These are phyloP conservation scores for Phania funesta DNA, from an alignment of 2,888 invertebrate species.

Conservation along the genomic window DNA sequence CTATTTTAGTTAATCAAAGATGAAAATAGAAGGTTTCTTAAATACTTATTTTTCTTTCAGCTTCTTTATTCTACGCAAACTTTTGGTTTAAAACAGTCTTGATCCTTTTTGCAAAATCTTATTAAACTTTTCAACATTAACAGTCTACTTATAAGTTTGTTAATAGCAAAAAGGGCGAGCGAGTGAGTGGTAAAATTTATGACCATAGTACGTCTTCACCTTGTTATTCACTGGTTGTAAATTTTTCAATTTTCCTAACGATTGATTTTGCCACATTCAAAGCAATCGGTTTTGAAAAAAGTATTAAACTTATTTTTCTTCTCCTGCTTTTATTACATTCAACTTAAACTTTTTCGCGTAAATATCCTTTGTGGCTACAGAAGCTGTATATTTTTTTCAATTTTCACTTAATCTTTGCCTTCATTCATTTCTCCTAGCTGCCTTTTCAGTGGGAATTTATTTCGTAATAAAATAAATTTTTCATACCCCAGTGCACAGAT, in stretches of 20 bases:
- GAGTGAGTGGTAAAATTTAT: neutral
- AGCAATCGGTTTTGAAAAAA: neutral
- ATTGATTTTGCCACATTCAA: slow-evolving; percentile 22
- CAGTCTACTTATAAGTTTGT: neutral
- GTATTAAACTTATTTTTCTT: neutral
- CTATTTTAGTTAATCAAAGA: too few relatives aligned
- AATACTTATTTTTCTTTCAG: too few relatives aligned
- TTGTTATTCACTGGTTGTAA: slow-evolving; percentile 3
- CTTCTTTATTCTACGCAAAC: too few relatives aligned
- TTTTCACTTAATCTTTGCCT: neutral
- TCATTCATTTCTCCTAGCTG: neutral
- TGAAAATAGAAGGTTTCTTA: too few relatives aligned
- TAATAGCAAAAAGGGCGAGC: neutral
- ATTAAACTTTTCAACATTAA: neutral
- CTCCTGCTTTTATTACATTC: neutral
- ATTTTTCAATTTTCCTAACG: slow-evolving; percentile 44
- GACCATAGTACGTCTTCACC: neutral
- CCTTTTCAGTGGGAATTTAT: neutral
- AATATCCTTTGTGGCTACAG: neutral
- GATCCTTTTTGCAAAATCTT: neutral
- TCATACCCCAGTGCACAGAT: slow-evolving; percentile 40
- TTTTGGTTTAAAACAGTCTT: too few relatives aligned
- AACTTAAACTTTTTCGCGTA: neutral
- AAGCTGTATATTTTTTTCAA: neutral
- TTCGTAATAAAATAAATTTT: too few relatives aligned